Percentiles rank a stretch among this genome's conserved stretches.
phyloP scores from a whole-genome alignment of 2,888 invertebrate species.

The Pyrochroa serraticornis region DNA sequence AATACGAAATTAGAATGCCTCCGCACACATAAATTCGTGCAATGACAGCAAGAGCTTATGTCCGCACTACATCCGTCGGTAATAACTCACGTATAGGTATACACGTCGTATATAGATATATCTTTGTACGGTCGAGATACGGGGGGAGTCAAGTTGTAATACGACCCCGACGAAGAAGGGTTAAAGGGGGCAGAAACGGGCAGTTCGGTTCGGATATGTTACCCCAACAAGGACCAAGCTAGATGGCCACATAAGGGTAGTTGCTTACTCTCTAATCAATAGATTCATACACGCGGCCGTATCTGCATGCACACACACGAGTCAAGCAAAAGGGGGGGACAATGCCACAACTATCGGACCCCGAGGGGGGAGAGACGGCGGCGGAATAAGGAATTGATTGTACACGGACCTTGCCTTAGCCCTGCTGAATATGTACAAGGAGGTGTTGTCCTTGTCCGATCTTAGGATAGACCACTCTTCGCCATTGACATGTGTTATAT shows the following conservation, averaged over 20 bases:
- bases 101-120: conserved; percentile 20
- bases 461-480: conserved; percentile 6
- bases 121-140: conserved; percentile 34
- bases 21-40: conserved; percentile 37
- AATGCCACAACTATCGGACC: conserved; percentile 25
- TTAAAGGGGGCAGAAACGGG: conserved; percentile 41
- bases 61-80: conserved; percentile 32
- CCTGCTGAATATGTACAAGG: conserved; percentile 53
- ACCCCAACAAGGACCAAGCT: conserved; percentile 27
- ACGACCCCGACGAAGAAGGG: conserved; percentile 43
- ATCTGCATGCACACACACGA: conserved; percentile 55
- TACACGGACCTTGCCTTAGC: conserved; percentile 49
- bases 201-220: conserved; percentile 19
- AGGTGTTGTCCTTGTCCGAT: conserved; percentile 38
- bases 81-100: conserved; percentile 38
- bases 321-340: conserved; percentile 28
- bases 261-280: conserved; percentile 53
- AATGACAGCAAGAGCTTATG: conserved; percentile 38
- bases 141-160: conserved; percentile 41
- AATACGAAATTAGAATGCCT: conserved; percentile 31
- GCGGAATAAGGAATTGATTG: conserved; percentile 56
- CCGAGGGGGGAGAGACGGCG: conserved; percentile 41
- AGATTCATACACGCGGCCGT: conserved; percentile 52
- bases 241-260: conserved; percentile 46
- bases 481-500: neutral